Evolutionary conservation across 1,140 invertebrate species (phyloP).

Genomic region (Apolygus lucorum): DNA sequence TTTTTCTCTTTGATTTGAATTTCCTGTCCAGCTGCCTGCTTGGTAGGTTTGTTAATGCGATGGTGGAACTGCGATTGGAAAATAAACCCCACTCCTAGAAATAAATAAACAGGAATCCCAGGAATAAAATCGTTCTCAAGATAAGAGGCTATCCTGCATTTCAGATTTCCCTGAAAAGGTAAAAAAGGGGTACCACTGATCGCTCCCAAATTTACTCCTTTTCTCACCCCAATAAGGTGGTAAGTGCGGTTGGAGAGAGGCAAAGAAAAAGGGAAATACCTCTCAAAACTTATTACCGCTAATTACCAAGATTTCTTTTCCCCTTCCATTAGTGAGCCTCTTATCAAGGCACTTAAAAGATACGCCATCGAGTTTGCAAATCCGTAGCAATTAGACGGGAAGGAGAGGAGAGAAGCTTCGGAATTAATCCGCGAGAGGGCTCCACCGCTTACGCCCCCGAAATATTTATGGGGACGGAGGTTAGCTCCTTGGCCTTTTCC

Average conservation of each 20-base stretch:
- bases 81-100: too few relatives aligned
- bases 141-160: too few relatives aligned
- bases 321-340: constrained; percentile 8
- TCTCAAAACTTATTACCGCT: constrained; percentile 11
- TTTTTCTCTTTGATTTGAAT: too few relatives aligned
- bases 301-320: constrained; percentile 16
- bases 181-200: background rate
- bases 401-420: background rate
- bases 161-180: background rate
- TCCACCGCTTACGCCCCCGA: background rate
- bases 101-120: too few relatives aligned
- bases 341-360: constrained; percentile 14
- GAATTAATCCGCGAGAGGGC: constrained; percentile 9
- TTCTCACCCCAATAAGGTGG: background rate
- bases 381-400: constrained; percentile 8
- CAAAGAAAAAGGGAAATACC: background rate
- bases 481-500: constrained; percentile 3
- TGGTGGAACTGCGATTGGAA: too few relatives aligned
- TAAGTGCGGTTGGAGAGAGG: background rate
- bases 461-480: constrained; percentile 4
- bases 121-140: too few relatives aligned
- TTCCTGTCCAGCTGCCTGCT: too few relatives aligned
- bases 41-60: too few relatives aligned
- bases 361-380: constrained; percentile 15
- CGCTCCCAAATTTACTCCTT: background rate